Percentiles rank a stretch among this genome's conserved stretches.
Evolutionary conservation across 2,113 vertebrate species (phyloP).

Genomic region (Coptodon bakossiorum): DNA sequence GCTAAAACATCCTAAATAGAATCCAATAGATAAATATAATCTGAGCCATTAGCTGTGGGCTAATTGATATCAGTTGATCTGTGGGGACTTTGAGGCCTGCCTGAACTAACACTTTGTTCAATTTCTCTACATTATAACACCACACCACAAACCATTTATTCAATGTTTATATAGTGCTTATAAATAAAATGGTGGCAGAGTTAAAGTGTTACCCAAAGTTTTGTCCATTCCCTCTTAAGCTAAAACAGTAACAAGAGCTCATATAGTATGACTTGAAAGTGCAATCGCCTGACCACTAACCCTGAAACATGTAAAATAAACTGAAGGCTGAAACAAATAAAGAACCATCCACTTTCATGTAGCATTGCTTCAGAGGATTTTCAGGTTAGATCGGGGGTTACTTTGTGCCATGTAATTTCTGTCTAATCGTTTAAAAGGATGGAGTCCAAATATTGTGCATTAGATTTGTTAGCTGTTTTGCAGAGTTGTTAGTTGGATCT

Average conservation of each 20-base stretch:
- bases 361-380: background rate
- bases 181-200: background rate
- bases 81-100: background rate
- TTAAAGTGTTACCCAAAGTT: background rate
- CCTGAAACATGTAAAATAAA: background rate
- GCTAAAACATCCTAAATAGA: background rate
- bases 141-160: background rate
- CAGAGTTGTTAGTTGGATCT: background rate
- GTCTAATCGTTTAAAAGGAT: slow-evolving; percentile 19
- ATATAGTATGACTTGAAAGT: slow-evolving; percentile 21
- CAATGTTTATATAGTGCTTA: background rate
- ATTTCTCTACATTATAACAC: background rate
- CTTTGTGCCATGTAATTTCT: background rate
- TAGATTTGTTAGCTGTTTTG: background rate
- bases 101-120: background rate
- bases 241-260: background rate
- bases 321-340: background rate
- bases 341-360: background rate
- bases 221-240: background rate
- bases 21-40: background rate
- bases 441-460: background rate
- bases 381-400: background rate
- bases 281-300: slow-evolving; percentile 10
- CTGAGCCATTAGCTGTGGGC: background rate
- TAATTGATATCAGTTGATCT: background rate